These are phyloP conservation scores for Chelon labrosus DNA, from an alignment of 2,797 vertebrate species.

Conservation along the genomic window DNA sequence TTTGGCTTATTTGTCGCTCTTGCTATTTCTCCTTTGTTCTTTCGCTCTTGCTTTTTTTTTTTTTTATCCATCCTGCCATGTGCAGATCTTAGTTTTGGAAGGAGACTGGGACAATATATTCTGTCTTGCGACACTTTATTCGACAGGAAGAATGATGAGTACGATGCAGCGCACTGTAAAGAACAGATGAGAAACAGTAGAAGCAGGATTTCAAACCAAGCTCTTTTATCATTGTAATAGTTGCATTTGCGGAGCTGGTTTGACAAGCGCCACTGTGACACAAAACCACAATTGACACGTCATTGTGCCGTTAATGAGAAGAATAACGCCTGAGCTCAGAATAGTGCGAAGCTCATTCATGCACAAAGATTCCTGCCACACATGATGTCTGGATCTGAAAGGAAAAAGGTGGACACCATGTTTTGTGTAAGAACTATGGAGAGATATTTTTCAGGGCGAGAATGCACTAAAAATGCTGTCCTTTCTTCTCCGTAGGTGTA, in stretches of 20 bases:
- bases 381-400: slow-evolving; percentile 27
- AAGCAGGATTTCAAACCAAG: slow-evolving; percentile 33
- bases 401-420: slow-evolving; percentile 3
- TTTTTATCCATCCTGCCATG: slow-evolving; percentile 6
- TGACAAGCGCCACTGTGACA: slow-evolving; percentile 37
- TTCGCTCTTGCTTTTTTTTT: neutral
- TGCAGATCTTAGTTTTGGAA: slow-evolving; percentile 28
- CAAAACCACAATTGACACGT: slow-evolving; percentile 42
- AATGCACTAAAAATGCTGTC: slow-evolving; percentile 1
- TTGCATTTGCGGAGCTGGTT: slow-evolving; percentile 42
- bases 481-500: slow-evolving; percentile 1
- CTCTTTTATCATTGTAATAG: slow-evolving; percentile 45
- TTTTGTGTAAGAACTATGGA: neutral
- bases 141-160: slow-evolving; percentile 41
- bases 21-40: neutral
- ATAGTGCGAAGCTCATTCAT: slow-evolving; percentile 36
- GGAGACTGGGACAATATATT: neutral
- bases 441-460: slow-evolving; percentile 17
- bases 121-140: slow-evolving; percentile 25
- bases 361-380: slow-evolving; percentile 42
- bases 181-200: slow-evolving; percentile 19
- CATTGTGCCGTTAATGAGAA: slow-evolving; percentile 58
- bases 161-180: slow-evolving; percentile 13
- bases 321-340: slow-evolving; percentile 35
- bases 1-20: slow-evolving; percentile 1